These are phyloP conservation scores for Malthinus seriepunctatus DNA, from an alignment of 2,888 invertebrate genomes.

Conservation along the genomic window DNA sequence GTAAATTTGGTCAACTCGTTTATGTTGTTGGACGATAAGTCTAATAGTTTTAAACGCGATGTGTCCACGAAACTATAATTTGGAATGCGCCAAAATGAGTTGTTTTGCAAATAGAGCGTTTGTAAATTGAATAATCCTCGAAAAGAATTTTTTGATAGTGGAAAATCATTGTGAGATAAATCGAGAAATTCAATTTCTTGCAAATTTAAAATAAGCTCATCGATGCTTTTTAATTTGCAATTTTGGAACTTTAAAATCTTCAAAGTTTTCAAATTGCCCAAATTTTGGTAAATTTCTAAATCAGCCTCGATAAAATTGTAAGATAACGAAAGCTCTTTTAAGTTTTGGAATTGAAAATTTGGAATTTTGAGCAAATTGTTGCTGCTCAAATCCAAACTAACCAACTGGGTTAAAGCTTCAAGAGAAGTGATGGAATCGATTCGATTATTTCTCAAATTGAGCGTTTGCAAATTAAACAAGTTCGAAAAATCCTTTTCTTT, in stretches of 20 bases:
- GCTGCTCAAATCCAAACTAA: conserved; percentile 36
- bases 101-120: not conserved
- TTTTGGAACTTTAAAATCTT: conserved; percentile 6
- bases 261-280: not conserved
- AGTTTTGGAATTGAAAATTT: conserved; percentile 25
- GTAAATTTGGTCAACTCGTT: not conserved
- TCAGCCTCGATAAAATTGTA: conserved; percentile 34
- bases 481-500: conserved; percentile 13
- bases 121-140: not conserved
- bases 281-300: not conserved
- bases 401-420: conserved; percentile 23
- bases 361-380: conserved; percentile 37
- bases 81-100: not conserved
- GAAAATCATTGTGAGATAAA: conserved; percentile 37
- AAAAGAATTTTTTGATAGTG: not conserved
- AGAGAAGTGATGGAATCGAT: conserved; percentile 3
- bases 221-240: not conserved
- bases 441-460: conserved; percentile 23
- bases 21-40: not conserved
- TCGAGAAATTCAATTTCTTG: conserved; percentile 38
- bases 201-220: conserved; percentile 29
- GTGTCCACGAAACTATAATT: not conserved
- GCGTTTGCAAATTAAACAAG: conserved; percentile 13
- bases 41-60: not conserved
- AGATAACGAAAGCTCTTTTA: conserved; percentile 36